A percentile compares a stretch with the other conserved stretches of the same genome.
phyloP scores from a whole-genome alignment of 2,888 invertebrate species.

The Polyommatus iphigenia region DNA sequence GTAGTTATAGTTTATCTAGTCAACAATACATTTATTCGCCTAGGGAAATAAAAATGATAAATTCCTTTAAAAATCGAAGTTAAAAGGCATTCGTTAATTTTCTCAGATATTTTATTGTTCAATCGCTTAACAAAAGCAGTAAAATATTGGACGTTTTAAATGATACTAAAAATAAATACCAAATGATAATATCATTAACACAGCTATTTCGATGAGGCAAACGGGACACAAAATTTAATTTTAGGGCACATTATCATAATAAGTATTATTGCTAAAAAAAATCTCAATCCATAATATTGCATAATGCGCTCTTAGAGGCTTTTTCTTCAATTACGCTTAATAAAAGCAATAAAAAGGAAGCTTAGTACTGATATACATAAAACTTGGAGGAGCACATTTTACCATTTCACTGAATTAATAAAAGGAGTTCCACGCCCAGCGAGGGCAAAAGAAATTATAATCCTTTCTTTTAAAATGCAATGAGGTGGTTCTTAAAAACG shows the following conservation, averaged over 20 bases:
- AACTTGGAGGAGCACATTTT: slow-evolving; percentile 41
- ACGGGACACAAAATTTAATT: background rate
- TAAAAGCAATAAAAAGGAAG: slow-evolving; percentile 22
- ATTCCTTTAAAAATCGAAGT: too few species aligned
- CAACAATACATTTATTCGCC: too few species aligned
- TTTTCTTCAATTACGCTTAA: slow-evolving; percentile 16
- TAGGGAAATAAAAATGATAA: too few species aligned
- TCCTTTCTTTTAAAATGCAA: slow-evolving; percentile 80
- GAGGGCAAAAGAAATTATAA: slow-evolving; percentile 73
- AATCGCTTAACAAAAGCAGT: background rate
- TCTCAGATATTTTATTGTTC: too few species aligned
- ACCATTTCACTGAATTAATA: slow-evolving; percentile 70
- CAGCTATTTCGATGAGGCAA: background rate
- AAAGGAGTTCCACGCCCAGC: slow-evolving; percentile 58
- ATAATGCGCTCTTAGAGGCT: slow-evolving; percentile 1
- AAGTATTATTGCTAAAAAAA: background rate
- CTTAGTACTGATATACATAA: slow-evolving; percentile 28
- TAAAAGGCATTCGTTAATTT: too few species aligned
- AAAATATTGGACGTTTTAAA: background rate
- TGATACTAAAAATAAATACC: background rate
- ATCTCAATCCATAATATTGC: slow-evolving; percentile 4
- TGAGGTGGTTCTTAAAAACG: slow-evolving; percentile 78
- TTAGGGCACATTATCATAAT: background rate
- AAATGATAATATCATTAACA: background rate
- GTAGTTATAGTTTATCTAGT: too few species aligned